Conservation (phyloP, 1,140 invertebrate genomes). For the Aethina tumida region DNA sequence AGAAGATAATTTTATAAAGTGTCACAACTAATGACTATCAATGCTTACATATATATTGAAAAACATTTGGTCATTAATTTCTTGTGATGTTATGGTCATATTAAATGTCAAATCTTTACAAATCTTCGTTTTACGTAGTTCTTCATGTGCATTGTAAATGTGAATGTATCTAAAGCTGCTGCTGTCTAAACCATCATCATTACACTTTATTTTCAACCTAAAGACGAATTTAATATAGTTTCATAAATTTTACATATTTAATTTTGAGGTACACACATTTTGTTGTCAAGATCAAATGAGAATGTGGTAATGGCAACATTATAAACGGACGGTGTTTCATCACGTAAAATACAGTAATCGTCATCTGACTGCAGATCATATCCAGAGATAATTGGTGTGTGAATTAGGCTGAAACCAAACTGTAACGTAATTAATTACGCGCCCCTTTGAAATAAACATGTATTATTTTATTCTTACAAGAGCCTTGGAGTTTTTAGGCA, state of each 20-base stretch:
- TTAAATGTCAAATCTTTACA: constrained; percentile 38
- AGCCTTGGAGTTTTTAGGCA: constrained; percentile 46
- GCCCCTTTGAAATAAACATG: constrained; percentile 9
- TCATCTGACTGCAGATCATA: constrained; percentile 72
- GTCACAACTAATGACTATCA: neutral
- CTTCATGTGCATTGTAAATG: constrained; percentile 39
- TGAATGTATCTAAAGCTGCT: no score
- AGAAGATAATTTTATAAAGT: constrained; percentile 7
- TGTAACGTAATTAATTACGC: no score
- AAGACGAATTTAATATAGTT: constrained; percentile 19
- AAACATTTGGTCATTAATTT: constrained; percentile 37
- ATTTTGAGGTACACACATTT: constrained; percentile 56
- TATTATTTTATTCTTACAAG: constrained; percentile 41
- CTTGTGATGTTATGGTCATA: constrained; percentile 38
- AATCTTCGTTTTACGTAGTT: constrained; percentile 19
- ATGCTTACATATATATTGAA: constrained; percentile 47
- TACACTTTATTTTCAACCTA: constrained; percentile 49
- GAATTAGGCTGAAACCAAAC: constrained; percentile 82
- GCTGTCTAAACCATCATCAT: constrained; percentile 30
- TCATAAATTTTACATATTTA: constrained; percentile 7
- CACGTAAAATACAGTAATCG: constrained; percentile 60
- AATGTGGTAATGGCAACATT: constrained; percentile 64
- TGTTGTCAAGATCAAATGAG: constrained; percentile 62
- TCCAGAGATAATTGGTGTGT: constrained; percentile 75
- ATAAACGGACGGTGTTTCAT: constrained; percentile 39